Base-by-base conservation (phyloP, 2,888 invertebrate species). In the Gasteruption jaculator region DNA sequence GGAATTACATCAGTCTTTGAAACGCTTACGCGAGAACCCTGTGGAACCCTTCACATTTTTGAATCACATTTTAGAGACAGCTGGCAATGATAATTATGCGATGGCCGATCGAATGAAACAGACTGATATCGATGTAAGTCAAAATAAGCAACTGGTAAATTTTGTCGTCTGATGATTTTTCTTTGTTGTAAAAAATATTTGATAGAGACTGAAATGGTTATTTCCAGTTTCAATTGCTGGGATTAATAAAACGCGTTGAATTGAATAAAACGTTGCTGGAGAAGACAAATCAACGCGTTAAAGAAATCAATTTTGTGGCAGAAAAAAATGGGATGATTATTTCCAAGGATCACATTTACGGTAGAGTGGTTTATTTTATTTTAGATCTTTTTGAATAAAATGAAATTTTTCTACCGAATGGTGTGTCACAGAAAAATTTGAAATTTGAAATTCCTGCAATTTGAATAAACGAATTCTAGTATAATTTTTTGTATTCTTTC, bases 281-380 rank as follows among this genome's bases (percentile, higher is more conserved):
- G 33, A 73, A 73, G 54, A 75, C 76, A 1, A 74, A 71, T 48
- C 59, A 65, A 22, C 60, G 74, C 11, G 43, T 76, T 31, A 75
- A 74, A 43, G 73, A 75, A 41, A 73, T 77, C 24, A 71, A 69
- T 1, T 75, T 75, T 65, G 65, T 72, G 27, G 71, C 68, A 1
- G 76, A 76, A 52, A 73, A 74, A 44, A 50, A 47, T 32, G 30
- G 39, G 12, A 18, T 51, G 32, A 36, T 48, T 1, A 43, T 45
- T 0, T 36, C 46, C 6, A 46, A 38, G 32, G 45, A 49, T 41
- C 30, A 45, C 25, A 40, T 43, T 43, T 49, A 50, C 32, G 52
- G 53, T 52, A 30, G 27, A 31, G 20, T 41, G 5, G 32, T 24
- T 42, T 5, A 38, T 43, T 46, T 46, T 42, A 35, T 42, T 46